Base-by-base conservation (phyloP, 2,113 vertebrate species). In the Vombatus ursinus region DNA sequence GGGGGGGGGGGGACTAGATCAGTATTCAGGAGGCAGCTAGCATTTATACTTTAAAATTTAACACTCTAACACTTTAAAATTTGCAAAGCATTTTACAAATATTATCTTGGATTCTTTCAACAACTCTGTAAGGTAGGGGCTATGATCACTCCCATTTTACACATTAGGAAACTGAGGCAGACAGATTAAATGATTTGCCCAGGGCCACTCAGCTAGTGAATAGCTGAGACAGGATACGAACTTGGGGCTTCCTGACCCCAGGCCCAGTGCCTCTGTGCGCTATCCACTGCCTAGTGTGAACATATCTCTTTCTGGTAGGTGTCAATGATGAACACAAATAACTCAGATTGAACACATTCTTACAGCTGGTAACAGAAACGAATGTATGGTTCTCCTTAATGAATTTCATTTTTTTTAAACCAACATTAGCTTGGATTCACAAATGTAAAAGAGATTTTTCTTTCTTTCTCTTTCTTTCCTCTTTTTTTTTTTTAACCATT, bases 371-470 rank as follows among this genome's bases (percentile, higher is more conserved):
- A 92, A 53, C 52, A 96, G 90, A 90, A 96, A 37, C 37, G 54
- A 28, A 28, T 24, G 25, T 95, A 28, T 93, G 9, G 89, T 44
- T 49, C 8, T 93, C 91, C 50, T 49, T 3, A 26, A 94, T 31
- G 54, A 89, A 94, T 91, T 14, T n/a, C 24, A 92, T 94, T 94
- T 94, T 91, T 14, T 14, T 92, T 48, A 95, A 50, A 53, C 90
- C 23, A 53, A 90, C 48, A 90, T 44, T 53, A 91, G 37, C 44
- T 31, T 31, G 48, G 90, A 50, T 89, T 95, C 25, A 94, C 10
- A 92, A 52, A 54, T 16, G 8, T 31, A 61, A 54, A 3, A 92
- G 47, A 49, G 50, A 37, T 4, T 37, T 44, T 53, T 24, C 92
- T 49, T 24, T 47, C 22, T 25, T 44, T 91, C 68, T 52, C 22